Conservation (phyloP, 2,797 vertebrate species). For the Oreochromis mossambicus region DNA sequence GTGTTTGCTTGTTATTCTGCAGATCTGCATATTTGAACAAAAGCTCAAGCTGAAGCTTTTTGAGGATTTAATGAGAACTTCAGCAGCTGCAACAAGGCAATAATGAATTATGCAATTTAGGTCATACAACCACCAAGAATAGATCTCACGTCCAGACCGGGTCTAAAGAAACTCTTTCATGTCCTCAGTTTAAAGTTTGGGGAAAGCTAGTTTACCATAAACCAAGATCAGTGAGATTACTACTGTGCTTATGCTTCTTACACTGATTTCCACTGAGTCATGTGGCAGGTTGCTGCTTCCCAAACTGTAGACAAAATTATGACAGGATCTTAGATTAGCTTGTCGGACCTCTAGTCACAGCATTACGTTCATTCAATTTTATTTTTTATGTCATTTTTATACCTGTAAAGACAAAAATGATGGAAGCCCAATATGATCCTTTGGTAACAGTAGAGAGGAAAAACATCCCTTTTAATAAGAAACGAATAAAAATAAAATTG, state of each 20-base stretch:
- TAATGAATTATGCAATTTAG: not conserved
- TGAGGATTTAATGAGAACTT: not conserved
- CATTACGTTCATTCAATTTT: not conserved
- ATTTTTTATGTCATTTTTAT: not conserved
- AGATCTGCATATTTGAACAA: not conserved
- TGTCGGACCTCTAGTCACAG: accelerated
- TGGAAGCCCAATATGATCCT: not conserved
- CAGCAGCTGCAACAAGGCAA: not conserved
- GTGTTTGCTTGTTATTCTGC: not conserved
- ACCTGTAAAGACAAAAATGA: not conserved
- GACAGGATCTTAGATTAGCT: not conserved
- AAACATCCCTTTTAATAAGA: not conserved
- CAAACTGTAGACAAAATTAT: not conserved
- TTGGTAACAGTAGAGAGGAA: not conserved
- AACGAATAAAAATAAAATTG: not conserved
- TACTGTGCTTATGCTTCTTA: not conserved
- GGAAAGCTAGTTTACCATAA: not conserved
- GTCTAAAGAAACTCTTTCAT: not conserved
- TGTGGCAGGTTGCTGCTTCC: not conserved
- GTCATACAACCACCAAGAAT: not conserved
- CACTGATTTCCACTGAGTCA: not conserved
- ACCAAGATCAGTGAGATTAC: not conserved
- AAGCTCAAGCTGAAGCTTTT: not conserved
- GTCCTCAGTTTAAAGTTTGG: not conserved
- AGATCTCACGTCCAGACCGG: not conserved